A percentile compares a stretch with the other conserved stretches of the same genome.
These are phyloP conservation scores for Halcyon leucocephala DNA, from an alignment of 2,797 vertebrate genomes.

Conservation along the genomic window DNA sequence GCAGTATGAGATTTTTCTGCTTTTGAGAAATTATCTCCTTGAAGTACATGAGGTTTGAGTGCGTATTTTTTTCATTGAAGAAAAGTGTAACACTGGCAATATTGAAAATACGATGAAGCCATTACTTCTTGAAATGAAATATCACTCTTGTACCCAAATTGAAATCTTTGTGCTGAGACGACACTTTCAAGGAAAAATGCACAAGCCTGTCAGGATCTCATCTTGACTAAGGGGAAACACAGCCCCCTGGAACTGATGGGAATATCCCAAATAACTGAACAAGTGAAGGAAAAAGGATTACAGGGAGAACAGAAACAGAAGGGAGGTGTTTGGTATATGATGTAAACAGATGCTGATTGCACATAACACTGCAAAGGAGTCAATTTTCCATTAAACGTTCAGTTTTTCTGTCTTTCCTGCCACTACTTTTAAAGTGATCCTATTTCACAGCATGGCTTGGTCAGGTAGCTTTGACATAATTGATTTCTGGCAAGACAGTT, in stretches of 20 bases:
- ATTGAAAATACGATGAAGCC: neutral
- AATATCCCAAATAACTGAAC: neutral
- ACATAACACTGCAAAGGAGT: neutral
- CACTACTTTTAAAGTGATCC: neutral
- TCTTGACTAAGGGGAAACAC: neutral
- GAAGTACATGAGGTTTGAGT: neutral
- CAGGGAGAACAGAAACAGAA: neutral
- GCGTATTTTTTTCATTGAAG: neutral
- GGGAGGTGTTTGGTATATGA: neutral
- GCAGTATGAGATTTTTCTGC: neutral
- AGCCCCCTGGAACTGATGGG: neutral
- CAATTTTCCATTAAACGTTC: neutral
- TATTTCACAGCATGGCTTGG: neutral
- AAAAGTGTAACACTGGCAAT: neutral
- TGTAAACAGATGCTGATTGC: neutral
- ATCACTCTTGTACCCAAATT: neutral
- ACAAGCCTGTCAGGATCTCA: neutral
- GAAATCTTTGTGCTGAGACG: slow-evolving; percentile 1
- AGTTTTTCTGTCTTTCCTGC: neutral
- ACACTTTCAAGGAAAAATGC: neutral
- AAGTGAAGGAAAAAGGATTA: neutral
- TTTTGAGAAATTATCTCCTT: neutral
- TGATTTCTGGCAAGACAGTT: neutral
- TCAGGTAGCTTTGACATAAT: neutral
- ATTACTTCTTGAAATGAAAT: neutral